Percentiles rank a stretch among this genome's conserved stretches.
Evolutionary conservation across 2,113 vertebrate species (phyloP).

Genomic region (Hirundichthys speculiger): DNA sequence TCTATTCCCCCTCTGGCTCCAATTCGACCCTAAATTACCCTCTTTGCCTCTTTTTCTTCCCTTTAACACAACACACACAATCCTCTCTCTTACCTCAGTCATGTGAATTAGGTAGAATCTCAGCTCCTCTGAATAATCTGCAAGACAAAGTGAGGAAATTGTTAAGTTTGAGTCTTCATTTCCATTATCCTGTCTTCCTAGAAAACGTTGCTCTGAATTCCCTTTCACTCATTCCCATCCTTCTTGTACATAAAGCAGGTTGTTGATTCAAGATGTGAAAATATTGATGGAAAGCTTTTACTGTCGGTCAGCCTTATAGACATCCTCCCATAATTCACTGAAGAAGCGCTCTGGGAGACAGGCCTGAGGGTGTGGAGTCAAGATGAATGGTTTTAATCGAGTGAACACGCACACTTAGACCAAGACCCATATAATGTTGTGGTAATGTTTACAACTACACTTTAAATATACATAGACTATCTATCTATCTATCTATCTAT

Average conservation of each 20-base stretch:
- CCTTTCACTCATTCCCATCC: background rate
- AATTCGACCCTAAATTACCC: slow-evolving; percentile 7
- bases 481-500: background rate
- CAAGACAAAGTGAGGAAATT: slow-evolving; percentile 31
- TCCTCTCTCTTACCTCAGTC: slow-evolving; percentile 76
- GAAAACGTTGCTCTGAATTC: background rate
- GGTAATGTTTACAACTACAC: slow-evolving; percentile 20
- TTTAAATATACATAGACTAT: slow-evolving; percentile 16
- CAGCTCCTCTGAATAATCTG: slow-evolving; percentile 79
- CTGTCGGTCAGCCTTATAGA: slow-evolving; percentile 19
- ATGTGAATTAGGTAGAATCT: slow-evolving; percentile 82
- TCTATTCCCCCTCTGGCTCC: slow-evolving; percentile 60
- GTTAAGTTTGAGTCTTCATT: background rate
- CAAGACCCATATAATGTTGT: slow-evolving; percentile 12
- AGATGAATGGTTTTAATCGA: slow-evolving; percentile 63
- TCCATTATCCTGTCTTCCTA: too few species aligned
- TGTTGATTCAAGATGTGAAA: slow-evolving; percentile 30
- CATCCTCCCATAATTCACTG: slow-evolving; percentile 32
- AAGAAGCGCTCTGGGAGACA: slow-evolving; percentile 23
- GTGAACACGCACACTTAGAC: slow-evolving; percentile 19
- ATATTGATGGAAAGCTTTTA: slow-evolving; percentile 38
- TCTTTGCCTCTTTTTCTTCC: background rate
- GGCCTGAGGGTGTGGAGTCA: slow-evolving; percentile 45
- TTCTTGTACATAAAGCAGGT: slow-evolving; percentile 2
- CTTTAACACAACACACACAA: slow-evolving; percentile 6